A percentile compares a stretch with the other conserved stretches of the same genome.
Conservation (phyloP, 2,797 vertebrate species). For the Otus scops region DNA sequence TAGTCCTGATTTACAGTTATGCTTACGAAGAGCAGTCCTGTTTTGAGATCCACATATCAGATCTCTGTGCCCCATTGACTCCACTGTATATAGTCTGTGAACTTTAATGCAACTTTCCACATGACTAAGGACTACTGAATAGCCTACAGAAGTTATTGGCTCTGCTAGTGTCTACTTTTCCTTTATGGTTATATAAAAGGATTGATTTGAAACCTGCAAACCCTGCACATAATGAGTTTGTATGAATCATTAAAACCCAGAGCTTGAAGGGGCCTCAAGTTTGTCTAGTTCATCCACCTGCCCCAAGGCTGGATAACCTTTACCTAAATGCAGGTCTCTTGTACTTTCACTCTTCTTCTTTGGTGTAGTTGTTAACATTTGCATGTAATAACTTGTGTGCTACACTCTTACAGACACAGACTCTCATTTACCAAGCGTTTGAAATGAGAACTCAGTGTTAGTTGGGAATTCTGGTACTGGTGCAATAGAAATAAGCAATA, state of each 20-base stretch:
- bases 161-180: constrained; percentile 55
- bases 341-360: not conserved
- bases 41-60: constrained; percentile 58
- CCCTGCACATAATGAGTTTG: constrained; percentile 32
- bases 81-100: constrained; percentile 60
- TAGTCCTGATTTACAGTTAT: constrained; percentile 59
- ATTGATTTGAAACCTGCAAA: constrained; percentile 50
- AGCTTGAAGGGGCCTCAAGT: not conserved
- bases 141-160: constrained; percentile 53
- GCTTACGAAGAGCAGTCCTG: constrained; percentile 58
- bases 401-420: not conserved
- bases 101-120: constrained; percentile 61
- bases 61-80: constrained; percentile 68
- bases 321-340: not conserved
- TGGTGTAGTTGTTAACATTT: not conserved
- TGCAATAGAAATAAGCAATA: not conserved
- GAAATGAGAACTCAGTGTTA: not conserved
- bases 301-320: not conserved
- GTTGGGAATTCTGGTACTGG: not conserved
- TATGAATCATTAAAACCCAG: not conserved
- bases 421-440: not conserved
- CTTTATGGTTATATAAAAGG: constrained; percentile 55
- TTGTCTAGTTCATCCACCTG: not conserved
- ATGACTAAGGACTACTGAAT: constrained; percentile 68
- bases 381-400: not conserved